These are phyloP conservation scores for Hetaerina titia DNA, from an alignment of 2,888 invertebrate genomes.

Conservation along the genomic window DNA sequence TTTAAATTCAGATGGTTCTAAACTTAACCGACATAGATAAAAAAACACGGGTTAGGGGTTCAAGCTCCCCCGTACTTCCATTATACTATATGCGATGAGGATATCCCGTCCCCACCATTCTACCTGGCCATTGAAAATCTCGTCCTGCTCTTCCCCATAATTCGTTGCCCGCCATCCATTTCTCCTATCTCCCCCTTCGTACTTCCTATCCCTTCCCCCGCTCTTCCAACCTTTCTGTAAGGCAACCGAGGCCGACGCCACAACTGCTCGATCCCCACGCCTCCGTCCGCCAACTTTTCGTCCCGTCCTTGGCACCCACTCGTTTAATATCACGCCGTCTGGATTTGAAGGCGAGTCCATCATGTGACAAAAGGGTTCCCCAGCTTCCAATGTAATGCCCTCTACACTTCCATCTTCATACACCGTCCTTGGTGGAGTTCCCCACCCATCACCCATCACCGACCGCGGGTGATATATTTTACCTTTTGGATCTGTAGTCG, in stretches of 20 bases:
- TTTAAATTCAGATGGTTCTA: too few species aligned
- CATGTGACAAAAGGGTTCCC: constrained; percentile 41
- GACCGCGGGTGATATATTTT: not conserved
- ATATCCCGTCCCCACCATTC: too few species aligned
- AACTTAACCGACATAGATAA: too few species aligned
- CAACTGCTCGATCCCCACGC: not conserved
- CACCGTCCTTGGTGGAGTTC: constrained; percentile 24
- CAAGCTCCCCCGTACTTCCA: too few species aligned
- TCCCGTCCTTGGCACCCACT: constrained; percentile 32
- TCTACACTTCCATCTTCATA: not conserved
- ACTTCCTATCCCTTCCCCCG: not conserved
- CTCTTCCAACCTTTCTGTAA: not conserved
- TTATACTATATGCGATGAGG: too few species aligned
- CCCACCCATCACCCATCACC: not conserved
- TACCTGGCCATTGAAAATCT: not conserved
- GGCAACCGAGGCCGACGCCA: not conserved
- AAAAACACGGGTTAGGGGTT: too few species aligned
- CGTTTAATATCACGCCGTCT: constrained; percentile 49
- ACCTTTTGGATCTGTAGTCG: not conserved
- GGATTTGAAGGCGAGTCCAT: constrained; percentile 53
- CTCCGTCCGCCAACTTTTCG: not conserved
- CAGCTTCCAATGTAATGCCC: not conserved
- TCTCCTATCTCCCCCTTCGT: not conserved
- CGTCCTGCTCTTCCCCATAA: not conserved
- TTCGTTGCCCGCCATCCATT: not conserved